Conservation (phyloP, 2,113 vertebrate species). For the Callipepla californica region DNA sequence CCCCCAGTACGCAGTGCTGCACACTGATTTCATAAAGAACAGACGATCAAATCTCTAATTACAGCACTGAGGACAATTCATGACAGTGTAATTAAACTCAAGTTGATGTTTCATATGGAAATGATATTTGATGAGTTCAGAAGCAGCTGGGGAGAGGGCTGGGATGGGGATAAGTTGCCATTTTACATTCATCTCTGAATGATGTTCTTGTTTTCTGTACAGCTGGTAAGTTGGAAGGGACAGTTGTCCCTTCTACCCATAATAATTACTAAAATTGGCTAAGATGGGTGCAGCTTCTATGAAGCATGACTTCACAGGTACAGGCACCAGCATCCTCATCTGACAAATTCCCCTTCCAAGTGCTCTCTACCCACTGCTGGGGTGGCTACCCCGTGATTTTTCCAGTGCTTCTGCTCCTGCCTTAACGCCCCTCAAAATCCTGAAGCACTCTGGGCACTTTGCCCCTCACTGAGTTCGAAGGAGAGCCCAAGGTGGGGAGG, state of each 20-base stretch:
- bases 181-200: background rate
- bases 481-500: background rate
- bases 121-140: slow-evolving; percentile 66
- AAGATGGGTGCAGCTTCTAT: background rate
- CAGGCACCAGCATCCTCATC: background rate
- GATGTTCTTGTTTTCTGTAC: background rate
- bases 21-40: slow-evolving; percentile 6
- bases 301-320: background rate
- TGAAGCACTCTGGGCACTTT: background rate
- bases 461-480: background rate
- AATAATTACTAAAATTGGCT: background rate
- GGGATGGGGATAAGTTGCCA: background rate
- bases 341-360: background rate
- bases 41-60: slow-evolving; percentile 17
- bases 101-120: slow-evolving; percentile 66
- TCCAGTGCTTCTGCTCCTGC: background rate
- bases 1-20: background rate
- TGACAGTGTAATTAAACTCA: slow-evolving; percentile 49
- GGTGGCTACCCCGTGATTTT: background rate
- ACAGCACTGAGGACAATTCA: slow-evolving; percentile 42
- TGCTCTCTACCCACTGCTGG: no score
- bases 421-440: background rate
- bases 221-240: background rate
- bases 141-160: slow-evolving; percentile 43
- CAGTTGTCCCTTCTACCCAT: background rate